Percentiles rank a stretch among this genome's conserved stretches.
Evolutionary conservation across 2,797 vertebrate species (phyloP).

Genomic region (Galago senegalensis): DNA sequence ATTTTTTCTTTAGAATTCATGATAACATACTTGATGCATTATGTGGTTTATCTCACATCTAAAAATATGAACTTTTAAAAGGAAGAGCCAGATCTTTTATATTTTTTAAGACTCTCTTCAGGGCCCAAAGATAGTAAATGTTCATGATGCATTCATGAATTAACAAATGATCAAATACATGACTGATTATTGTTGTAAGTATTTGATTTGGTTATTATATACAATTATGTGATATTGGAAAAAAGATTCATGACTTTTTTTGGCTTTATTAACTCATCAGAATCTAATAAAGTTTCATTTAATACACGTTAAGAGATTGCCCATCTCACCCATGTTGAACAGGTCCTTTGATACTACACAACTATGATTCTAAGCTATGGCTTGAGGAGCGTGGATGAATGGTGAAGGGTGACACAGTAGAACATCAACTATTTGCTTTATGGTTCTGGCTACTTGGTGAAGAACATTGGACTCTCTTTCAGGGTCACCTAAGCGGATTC

Average conservation of each 20-base stretch:
- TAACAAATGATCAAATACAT: neutral
- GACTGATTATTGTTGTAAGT: neutral
- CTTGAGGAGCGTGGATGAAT: neutral
- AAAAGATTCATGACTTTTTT: neutral
- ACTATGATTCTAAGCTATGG: neutral
- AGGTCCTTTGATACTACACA: accelerated
- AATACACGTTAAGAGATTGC: neutral
- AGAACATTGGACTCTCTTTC: neutral
- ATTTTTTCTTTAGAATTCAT: neutral
- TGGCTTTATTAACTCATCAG: neutral
- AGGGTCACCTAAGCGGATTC: neutral
- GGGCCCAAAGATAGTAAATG: neutral
- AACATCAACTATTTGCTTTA: neutral
- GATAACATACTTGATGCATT: neutral
- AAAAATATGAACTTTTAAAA: constrained; percentile 9
- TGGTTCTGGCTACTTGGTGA: neutral
- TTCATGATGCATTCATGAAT: neutral
- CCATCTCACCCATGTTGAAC: neutral
- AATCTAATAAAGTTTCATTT: neutral
- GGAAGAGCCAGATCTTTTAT: neutral
- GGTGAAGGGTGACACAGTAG: neutral
- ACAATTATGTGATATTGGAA: neutral
- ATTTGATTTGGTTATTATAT: neutral
- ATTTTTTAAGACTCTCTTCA: neutral
- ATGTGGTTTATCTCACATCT: neutral